Evolutionary conservation across 2,888 invertebrate species (phyloP).

Genomic region (Monochamus alternatus): DNA sequence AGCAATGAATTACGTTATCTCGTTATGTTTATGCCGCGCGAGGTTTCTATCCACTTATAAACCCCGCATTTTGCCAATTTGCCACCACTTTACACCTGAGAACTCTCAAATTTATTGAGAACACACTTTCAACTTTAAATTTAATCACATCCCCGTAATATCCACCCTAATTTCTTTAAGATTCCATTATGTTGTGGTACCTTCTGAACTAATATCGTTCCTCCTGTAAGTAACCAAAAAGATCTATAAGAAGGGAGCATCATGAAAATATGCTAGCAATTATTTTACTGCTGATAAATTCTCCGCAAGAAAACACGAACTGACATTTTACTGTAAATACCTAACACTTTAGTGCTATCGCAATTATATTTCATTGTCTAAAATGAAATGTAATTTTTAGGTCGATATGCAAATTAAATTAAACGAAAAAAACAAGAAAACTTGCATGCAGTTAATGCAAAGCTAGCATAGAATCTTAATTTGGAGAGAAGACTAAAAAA

Average conservation of each 20-base stretch:
- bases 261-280: no score
- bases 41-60: conserved; percentile 62
- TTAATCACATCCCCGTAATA: conserved; percentile 53
- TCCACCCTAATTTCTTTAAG: conserved; percentile 28
- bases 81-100: conserved; percentile 66
- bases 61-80: conserved; percentile 63
- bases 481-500: no score
- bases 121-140: conserved; percentile 59
- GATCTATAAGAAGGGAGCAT: background rate
- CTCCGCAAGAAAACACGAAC: no score
- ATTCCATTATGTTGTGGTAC: conserved; percentile 3
- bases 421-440: no score
- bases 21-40: conserved; percentile 50
- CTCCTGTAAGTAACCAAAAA: background rate
- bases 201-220: background rate
- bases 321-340: no score
- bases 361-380: no score
- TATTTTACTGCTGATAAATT: no score
- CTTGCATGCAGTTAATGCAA: no score
- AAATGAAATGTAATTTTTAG: no score
- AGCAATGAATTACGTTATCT: conserved; percentile 55
- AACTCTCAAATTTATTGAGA: conserved; percentile 57
- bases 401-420: no score
- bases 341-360: no score
- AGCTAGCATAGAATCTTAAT: no score